Evolutionary conservation across 2,888 invertebrate genomes (phyloP), one percentile per base, ranked within the genome.

Genomic region (Catocala sponsa): DNA sequence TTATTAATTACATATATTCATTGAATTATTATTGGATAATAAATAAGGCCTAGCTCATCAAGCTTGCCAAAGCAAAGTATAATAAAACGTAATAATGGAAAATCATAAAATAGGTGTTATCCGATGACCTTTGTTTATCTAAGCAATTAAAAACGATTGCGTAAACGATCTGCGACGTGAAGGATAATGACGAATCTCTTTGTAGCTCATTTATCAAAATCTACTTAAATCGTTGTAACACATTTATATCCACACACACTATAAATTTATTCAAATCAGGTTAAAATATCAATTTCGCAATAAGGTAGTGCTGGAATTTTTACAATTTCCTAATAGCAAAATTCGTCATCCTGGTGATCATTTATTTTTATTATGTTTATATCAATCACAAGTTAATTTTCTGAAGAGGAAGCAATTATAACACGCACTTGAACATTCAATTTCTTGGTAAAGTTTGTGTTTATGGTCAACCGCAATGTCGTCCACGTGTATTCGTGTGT

Each of bases 361-460:
- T 46, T 13, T 33, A 47, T 15, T 32, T 53, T 47, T 53, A 48
- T 48, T 48, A 43, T 12, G 25, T 43, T 33, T 53, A 55, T 55
- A 59, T 58, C 58, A 63, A 55, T 52, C 59, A 59, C 32, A 48
- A 55, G 51, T 57, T 57, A 53, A 58, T 58, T 63, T 48, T n/a
- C 42, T 54, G 44, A 58, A 41, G 47, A 58, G 63, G 74, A 76
- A 74, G 59, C 54, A 71, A 65, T 69, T 76, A 66, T 68, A 61
- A 12, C 54, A 59, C 48, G 55, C 53, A 68, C 63, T 63, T 65
- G 49, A 56, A 42, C 58, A 54, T 63, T 63, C 11, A 56, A 63
- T 70, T 76, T 76, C 75, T 76, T 65, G 59, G 77, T 76, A 76
- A 76, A 66, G 56, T 68, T 63, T 54, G 69, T 63, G 35, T 49